These are phyloP conservation scores for Parthenolecanium corni DNA, from an alignment of 2,888 invertebrate species.

Conservation along the genomic window DNA sequence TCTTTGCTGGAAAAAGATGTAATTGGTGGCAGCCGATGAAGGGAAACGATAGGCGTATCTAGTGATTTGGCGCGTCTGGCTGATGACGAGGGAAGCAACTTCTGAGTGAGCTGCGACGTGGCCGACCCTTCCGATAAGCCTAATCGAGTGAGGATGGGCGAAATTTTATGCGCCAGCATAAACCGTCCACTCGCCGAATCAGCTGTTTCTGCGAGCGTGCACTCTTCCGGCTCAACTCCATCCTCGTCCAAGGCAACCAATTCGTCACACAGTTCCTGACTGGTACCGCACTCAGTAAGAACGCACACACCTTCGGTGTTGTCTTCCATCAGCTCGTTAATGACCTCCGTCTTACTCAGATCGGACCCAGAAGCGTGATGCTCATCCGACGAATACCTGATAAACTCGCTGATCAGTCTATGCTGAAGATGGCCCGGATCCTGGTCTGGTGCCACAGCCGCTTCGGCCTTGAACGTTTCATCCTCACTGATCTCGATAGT, in stretches of 20 bases:
- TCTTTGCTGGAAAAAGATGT: slow-evolving; percentile 82
- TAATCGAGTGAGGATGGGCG: slow-evolving; percentile 49
- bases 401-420: no score
- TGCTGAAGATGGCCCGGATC: neutral
- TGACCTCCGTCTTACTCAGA: slow-evolving; percentile 13
- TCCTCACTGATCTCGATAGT: slow-evolving; percentile 24
- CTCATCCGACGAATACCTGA: slow-evolving; percentile 16
- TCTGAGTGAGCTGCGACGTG: slow-evolving; percentile 54
- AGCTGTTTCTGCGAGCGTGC: neutral
- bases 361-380: slow-evolving; percentile 18
- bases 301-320: neutral
- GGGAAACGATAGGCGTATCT: slow-evolving; percentile 69
- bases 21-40: slow-evolving; percentile 65
- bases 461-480: slow-evolving; percentile 12
- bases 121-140: slow-evolving; percentile 75
- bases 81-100: slow-evolving; percentile 60
- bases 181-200: neutral
- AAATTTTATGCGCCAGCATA: slow-evolving; percentile 17
- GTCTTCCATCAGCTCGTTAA: slow-evolving; percentile 1
- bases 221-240: neutral
- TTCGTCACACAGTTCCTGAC: neutral
- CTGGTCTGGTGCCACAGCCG: neutral
- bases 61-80: slow-evolving; percentile 70
- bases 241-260: neutral
- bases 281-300: neutral